phyloP scores from a whole-genome alignment of 1,140 invertebrate genomes.

The Battus philenor region DNA sequence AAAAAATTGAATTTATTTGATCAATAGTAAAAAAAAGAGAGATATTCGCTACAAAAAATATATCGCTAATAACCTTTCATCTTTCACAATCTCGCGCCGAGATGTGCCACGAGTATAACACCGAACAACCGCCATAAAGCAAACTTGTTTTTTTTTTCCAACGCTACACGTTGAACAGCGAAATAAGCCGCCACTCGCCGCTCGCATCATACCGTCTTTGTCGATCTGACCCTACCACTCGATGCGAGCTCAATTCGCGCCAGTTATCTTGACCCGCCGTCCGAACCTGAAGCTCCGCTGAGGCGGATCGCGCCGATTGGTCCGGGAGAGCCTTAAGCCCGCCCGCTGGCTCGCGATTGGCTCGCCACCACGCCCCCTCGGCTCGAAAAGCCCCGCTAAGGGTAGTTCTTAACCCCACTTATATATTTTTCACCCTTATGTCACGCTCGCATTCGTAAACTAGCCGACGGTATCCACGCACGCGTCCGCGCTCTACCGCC shows the following conservation, averaged over 20 bases:
- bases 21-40: too few species aligned
- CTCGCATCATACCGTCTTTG: conserved; percentile 62
- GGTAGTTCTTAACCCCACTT: conserved; percentile 68
- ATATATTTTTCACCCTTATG: conserved; percentile 71
- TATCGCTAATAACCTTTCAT: too few species aligned
- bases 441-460: conserved; percentile 59
- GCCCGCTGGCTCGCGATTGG: conserved; percentile 48
- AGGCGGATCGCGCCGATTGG: conserved; percentile 47
- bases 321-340: conserved; percentile 46
- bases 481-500: conserved; percentile 38
- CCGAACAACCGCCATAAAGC: too few species aligned
- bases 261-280: conserved; percentile 71
- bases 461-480: conserved; percentile 55
- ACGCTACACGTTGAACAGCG: conserved; percentile 26
- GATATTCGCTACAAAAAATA: too few species aligned
- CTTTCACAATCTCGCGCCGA: too few species aligned
- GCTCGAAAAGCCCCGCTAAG: conserved; percentile 57
- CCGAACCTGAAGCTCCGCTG: conserved; percentile 64
- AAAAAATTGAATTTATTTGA: too few species aligned
- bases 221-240: conserved; percentile 67
- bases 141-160: conserved; percentile 21
- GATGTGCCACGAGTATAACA: too few species aligned
- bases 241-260: conserved; percentile 71
- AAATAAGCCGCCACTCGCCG: conserved; percentile 42
- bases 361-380: conserved; percentile 46